Evolutionary conservation across 1,140 invertebrate species (phyloP).

Genomic region (Psix sp.): DNA sequence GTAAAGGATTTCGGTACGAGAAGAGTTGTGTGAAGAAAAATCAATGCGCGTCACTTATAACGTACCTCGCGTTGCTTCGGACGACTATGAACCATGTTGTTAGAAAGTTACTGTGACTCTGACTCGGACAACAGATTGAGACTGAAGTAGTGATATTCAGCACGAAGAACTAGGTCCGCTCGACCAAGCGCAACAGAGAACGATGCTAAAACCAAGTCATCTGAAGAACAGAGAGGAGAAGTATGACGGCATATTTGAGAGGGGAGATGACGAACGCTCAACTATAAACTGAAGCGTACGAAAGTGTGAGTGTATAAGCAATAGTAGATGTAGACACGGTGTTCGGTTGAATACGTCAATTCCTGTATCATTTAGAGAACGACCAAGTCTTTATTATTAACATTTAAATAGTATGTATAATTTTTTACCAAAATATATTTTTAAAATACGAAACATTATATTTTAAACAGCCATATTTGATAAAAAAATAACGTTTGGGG

Average conservation of each 20-base stretch:
- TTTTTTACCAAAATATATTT: no score
- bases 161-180: slow-evolving; percentile 48
- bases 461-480: no score
- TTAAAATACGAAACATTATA: no score
- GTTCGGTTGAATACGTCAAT: slow-evolving; percentile 1
- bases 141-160: slow-evolving; percentile 65
- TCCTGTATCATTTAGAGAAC: no score
- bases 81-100: slow-evolving; percentile 57
- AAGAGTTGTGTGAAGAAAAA: slow-evolving; percentile 26
- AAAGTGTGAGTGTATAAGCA: slow-evolving; percentile 12
- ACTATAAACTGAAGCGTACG: slow-evolving; percentile 23
- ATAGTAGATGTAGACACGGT: neutral
- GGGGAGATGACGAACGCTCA: slow-evolving; percentile 44
- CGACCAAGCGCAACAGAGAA: slow-evolving; percentile 18
- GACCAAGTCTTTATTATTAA: no score
- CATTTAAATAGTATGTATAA: no score
- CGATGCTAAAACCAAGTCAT: neutral
- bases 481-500: no score
- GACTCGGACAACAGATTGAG: slow-evolving; percentile 41
- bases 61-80: slow-evolving; percentile 48
- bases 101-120: slow-evolving; percentile 66
- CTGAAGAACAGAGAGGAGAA: slow-evolving; percentile 28
- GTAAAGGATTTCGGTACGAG: slow-evolving; percentile 7
- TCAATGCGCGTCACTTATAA: slow-evolving; percentile 24
- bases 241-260: slow-evolving; percentile 26